A percentile compares a stretch with the other conserved stretches of the same genome.
These are phyloP conservation scores for Pelodiscus sinensis DNA, from an alignment of 2,113 vertebrate genomes.

Conservation along the genomic window DNA sequence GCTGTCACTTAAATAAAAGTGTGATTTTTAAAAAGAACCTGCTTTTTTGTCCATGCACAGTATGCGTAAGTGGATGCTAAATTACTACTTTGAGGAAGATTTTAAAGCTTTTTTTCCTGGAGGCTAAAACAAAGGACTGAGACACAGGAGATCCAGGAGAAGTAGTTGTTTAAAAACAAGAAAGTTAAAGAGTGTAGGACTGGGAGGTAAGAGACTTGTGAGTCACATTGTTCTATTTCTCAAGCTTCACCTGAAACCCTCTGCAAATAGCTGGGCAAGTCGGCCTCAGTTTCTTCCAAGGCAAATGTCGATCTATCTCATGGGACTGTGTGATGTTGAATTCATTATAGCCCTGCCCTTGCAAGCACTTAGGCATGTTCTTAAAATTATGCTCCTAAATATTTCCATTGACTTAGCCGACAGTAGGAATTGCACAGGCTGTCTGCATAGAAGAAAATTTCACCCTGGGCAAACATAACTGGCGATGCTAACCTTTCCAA, in stretches of 20 bases:
- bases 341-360: background rate
- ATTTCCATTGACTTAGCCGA: background rate
- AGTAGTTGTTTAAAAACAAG: background rate
- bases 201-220: background rate
- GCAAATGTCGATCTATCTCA: background rate
- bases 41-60: background rate
- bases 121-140: background rate
- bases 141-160: background rate
- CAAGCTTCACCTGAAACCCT: slow-evolving; percentile 9
- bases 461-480: background rate
- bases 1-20: slow-evolving; percentile 32
- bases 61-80: background rate
- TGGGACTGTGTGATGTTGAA: background rate
- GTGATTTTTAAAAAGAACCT: background rate
- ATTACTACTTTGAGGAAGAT: background rate
- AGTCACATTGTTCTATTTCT: background rate
- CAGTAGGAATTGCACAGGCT: background rate
- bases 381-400: background rate
- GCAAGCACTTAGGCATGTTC: slow-evolving; percentile 3
- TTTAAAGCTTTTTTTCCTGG: background rate
- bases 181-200: background rate
- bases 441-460: background rate
- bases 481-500: background rate
- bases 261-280: background rate
- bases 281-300: background rate